These are phyloP conservation scores for Pogonocichla stellata DNA, from an alignment of 2,113 vertebrate species.

Conservation along the genomic window DNA sequence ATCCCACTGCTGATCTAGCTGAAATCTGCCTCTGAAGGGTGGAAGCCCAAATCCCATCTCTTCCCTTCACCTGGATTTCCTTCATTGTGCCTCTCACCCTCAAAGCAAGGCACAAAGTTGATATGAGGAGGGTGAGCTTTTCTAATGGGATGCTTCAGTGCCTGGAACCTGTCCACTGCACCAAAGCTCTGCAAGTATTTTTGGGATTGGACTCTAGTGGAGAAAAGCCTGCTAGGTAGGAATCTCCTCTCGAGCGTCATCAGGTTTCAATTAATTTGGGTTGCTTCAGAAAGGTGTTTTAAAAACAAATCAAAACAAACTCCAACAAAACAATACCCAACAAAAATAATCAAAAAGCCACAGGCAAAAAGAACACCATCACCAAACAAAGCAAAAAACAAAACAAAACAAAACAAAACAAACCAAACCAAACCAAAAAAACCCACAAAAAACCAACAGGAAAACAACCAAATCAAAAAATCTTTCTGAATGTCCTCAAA, in stretches of 20 bases:
- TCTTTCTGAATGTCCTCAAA: too few relatives aligned
- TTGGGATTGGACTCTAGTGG: not conserved
- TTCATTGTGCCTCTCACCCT: not conserved
- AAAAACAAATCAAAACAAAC: not conserved
- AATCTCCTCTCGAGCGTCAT: rapidly evolving
- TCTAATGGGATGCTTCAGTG: not conserved
- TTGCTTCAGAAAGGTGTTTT: not conserved
- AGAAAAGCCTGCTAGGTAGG: not conserved
- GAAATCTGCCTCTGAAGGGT: not conserved
- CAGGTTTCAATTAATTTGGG: not conserved
- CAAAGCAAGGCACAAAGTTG: rapidly evolving
- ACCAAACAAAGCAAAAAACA: not conserved
- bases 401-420: not conserved
- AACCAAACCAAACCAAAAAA: too few relatives aligned
- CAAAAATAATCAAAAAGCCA: not conserved
- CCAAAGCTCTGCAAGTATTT: not conserved
- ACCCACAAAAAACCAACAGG: too few relatives aligned
- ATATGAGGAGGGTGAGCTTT: not conserved
- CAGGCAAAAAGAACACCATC: not conserved
- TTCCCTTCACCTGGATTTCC: not conserved
- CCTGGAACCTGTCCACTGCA: not conserved
- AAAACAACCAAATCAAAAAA: too few relatives aligned
- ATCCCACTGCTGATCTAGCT: not conserved
- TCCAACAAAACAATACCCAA: not conserved
- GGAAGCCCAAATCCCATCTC: not conserved